phyloP scores from a whole-genome alignment of 2,797 vertebrate genomes.

The Catostomus latipinnis region DNA sequence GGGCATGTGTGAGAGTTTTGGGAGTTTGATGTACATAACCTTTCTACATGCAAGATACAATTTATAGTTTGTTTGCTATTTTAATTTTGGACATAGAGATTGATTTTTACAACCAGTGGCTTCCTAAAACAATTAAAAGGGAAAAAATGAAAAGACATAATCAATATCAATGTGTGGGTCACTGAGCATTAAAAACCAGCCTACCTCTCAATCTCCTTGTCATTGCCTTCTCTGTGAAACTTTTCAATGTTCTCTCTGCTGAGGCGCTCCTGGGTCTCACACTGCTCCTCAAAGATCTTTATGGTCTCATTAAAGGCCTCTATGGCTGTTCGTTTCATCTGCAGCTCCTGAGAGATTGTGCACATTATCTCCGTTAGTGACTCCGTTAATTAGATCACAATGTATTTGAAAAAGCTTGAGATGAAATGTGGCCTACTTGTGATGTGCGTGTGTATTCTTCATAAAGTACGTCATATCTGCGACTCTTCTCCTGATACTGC shows the following conservation, averaged over 20 bases:
- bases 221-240: constrained; percentile 95
- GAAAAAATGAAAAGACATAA: too few species aligned
- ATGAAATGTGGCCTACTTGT: constrained; percentile 80
- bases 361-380: constrained; percentile 5
- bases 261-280: constrained; percentile 97
- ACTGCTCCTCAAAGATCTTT: constrained; percentile 99
- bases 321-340: constrained; percentile 99
- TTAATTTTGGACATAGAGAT: too few species aligned
- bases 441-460: constrained; percentile 98
- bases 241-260: constrained; percentile 99
- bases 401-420: not conserved
- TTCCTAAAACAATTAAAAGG: too few species aligned
- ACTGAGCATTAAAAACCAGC: not conserved
- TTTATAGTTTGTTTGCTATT: too few species aligned
- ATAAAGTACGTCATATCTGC: constrained; percentile 95
- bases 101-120: too few species aligned
- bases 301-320: constrained; percentile 99
- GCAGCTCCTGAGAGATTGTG: constrained; percentile 86
- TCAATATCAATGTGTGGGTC: too few species aligned
- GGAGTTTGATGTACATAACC: too few species aligned
- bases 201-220: constrained; percentile 98
- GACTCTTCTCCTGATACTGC: constrained; percentile 97
- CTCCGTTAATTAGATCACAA: constrained; percentile 14
- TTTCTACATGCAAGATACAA: too few species aligned
- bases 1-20: too few species aligned